Evolutionary conservation across 2,888 invertebrate genomes (phyloP), one percentile per base, ranked within the genome.

Genomic region (Spatulosminthurus flaviceps): DNA sequence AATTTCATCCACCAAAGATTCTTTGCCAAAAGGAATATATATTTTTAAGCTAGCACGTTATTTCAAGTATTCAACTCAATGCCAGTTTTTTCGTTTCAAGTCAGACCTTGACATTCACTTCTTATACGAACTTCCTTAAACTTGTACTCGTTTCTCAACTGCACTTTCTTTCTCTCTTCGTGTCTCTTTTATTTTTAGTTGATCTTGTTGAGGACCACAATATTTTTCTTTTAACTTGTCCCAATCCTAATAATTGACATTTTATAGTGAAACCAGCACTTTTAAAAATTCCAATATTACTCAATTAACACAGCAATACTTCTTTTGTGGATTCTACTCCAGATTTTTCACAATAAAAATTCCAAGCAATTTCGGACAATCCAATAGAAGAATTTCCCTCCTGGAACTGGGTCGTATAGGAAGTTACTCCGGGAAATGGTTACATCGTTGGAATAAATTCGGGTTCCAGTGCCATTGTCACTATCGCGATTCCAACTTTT

Each of bases 261-360:
- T n/a, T n/a, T n/a, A n/a, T n/a, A n/a, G 74, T 74, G 74, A 74
- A 64, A 64, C 74, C 74, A 74, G 74, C 74, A 74, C 74, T 64
- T 74, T 74, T 74, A 34, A 29, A 34, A 67, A 67, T 26, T 67
- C 28, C 2, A 19, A 51, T n/a, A n/a, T 51, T 51, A 19, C 51
- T 19, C 5, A n/a, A n/a, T n/a, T n/a, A n/a, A n/a, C n/a, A n/a
- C n/a, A n/a, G n/a, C n/a, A n/a, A n/a, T n/a, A n/a, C n/a, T n/a
- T n/a, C n/a, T n/a, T n/a, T n/a, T n/a, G n/a, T n/a, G n/a, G n/a
- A n/a, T n/a, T n/a, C n/a, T n/a, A n/a, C n/a, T n/a, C n/a, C n/a
- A 51, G 51, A 19, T 19, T 9, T 51, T 19, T 51, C 13, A 41
- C 41, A 41, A 13, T 41, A 41, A 41, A n/a, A 11, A 51, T 51